These are phyloP conservation scores for Clarias macrocephalus DNA, from an alignment of 2,113 vertebrate species.

Conservation along the genomic window DNA sequence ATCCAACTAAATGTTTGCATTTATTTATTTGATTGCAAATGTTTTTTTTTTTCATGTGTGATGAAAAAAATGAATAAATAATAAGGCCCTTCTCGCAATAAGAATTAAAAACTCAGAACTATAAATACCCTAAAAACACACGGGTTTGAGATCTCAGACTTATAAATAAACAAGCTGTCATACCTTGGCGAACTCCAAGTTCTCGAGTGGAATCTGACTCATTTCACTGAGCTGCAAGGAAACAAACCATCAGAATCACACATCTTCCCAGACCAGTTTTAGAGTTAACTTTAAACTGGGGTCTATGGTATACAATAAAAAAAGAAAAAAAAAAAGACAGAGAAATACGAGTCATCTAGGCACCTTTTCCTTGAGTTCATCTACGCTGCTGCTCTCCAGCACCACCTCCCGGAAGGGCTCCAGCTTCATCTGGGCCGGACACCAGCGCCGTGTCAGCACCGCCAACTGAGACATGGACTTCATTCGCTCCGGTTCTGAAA, in stretches of 20 bases:
- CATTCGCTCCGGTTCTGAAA: slow-evolving; percentile 90
- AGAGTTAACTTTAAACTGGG: not conserved
- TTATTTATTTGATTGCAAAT: too few relatives aligned
- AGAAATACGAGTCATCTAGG: not conserved
- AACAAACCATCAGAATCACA: slow-evolving; percentile 30
- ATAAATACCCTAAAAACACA: not conserved
- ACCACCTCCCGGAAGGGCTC: slow-evolving; percentile 93
- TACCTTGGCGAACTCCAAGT: slow-evolving; percentile 98
- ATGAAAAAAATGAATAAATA: not conserved
- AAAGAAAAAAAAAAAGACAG: not conserved
- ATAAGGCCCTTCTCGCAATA: not conserved
- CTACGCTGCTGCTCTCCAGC: slow-evolving; percentile 92
- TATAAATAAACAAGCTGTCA: slow-evolving; percentile 27
- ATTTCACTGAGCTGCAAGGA: slow-evolving; percentile 85
- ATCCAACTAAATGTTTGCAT: not conserved
- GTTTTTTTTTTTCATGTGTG: too few relatives aligned
- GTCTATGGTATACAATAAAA: too few relatives aligned
- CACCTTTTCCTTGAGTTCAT: slow-evolving; percentile 94
- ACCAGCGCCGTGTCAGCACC: slow-evolving; percentile 88
- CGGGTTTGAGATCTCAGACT: not conserved
- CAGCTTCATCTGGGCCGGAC: slow-evolving; percentile 86
- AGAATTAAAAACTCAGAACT: not conserved
- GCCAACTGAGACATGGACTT: slow-evolving; percentile 98
- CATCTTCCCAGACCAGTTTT: not conserved
- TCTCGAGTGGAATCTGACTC: slow-evolving; percentile 86